These are phyloP conservation scores for Grapholita molesta DNA, from an alignment of 1,140 invertebrate genomes.

Conservation along the genomic window DNA sequence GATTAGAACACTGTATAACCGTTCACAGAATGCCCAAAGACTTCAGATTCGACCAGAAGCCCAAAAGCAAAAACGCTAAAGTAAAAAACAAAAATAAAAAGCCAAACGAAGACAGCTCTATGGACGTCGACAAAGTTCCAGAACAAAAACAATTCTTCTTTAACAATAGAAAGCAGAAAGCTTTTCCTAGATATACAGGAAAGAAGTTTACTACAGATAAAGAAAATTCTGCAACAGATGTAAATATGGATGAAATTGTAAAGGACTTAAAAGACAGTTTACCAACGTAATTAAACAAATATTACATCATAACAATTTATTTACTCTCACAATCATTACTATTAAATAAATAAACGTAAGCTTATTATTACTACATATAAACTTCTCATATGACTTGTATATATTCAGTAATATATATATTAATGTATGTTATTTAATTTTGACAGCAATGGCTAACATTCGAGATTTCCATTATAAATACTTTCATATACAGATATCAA, in stretches of 20 bases:
- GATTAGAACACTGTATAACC: constrained; percentile 80
- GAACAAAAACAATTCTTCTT: constrained; percentile 48
- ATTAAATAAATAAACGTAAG: constrained; percentile 18
- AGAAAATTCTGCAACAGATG: constrained; percentile 24
- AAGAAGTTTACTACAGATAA: constrained; percentile 53
- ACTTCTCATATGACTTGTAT: constrained; percentile 12
- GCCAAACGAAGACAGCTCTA: constrained; percentile 24
- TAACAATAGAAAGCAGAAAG: constrained; percentile 54
- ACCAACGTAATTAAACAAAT: constrained; percentile 38
- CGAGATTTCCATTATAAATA: neutral
- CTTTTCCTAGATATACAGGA: constrained; percentile 48
- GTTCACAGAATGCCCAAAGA: constrained; percentile 83
- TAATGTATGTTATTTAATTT: neutral
- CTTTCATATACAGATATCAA: neutral
- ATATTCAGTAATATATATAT: constrained; percentile 7
- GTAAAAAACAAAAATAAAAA: constrained; percentile 29
- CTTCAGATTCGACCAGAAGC: constrained; percentile 79
- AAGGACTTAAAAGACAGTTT: constrained; percentile 60
- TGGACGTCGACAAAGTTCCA: constrained; percentile 44
- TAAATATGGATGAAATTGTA: constrained; percentile 57
- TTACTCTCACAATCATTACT: constrained; percentile 20
- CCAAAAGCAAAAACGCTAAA: constrained; percentile 33
- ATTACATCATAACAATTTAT: constrained; percentile 14
- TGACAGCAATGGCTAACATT: neutral
- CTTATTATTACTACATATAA: constrained; percentile 1